A percentile compares a stretch with the other conserved stretches of the same genome.
Conservation (phyloP, 2,797 vertebrate species). For the Triplophysa yarkandensis region DNA sequence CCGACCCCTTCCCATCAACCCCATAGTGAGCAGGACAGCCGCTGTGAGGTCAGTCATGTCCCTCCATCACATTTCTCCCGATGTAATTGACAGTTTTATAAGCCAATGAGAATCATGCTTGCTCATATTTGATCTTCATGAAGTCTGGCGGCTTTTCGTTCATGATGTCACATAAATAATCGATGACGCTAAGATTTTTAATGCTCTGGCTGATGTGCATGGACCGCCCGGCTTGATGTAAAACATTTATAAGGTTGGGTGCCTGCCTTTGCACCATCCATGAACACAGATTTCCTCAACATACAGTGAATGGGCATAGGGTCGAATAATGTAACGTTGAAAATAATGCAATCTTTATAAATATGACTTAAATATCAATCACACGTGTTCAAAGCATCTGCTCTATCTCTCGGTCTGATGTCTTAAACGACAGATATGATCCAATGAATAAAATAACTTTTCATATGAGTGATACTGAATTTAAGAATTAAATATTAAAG, state of each 20-base stretch:
- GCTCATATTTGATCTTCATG: neutral
- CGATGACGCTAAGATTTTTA: conserved; percentile 48
- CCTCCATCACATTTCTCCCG: neutral
- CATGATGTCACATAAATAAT: conserved; percentile 51
- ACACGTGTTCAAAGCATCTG: no score
- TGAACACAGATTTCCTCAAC: neutral
- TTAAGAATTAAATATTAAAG: conserved; percentile 74
- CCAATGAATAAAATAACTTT: conserved; percentile 18
- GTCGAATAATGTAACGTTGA: neutral
- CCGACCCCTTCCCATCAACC: conserved; percentile 83
- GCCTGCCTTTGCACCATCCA: neutral
- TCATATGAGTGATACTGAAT: conserved; percentile 62
- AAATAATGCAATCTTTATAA: no score
- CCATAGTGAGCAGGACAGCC: conserved; percentile 80
- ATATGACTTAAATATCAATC: no score
- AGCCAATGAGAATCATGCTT: conserved; percentile 19
- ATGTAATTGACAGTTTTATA: conserved; percentile 31
- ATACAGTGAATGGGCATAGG: conserved; percentile 11
- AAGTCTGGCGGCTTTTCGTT: neutral
- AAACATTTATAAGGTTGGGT: conserved; percentile 56
- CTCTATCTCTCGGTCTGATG: neutral
- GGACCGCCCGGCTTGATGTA: conserved; percentile 39
- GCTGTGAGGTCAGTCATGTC: conserved; percentile 77
- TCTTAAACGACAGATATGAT: neutral
- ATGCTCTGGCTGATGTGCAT: conserved; percentile 34